Conservation (phyloP, 2,888 invertebrate species). For the Rhopalosiphum nymphaeae region DNA sequence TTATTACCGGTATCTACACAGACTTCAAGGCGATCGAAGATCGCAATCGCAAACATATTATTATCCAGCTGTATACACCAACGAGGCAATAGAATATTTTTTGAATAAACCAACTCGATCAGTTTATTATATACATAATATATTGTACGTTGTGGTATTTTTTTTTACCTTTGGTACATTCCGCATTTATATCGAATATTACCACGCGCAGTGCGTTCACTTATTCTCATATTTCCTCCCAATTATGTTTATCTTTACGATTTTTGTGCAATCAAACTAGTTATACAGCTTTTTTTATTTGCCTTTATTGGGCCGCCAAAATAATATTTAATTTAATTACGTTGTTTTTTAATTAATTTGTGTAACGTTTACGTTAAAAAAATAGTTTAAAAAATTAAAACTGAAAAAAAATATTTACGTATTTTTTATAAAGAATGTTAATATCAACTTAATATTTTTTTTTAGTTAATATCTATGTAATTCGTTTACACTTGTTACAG, state of each 20-base stretch:
- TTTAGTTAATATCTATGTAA: not conserved
- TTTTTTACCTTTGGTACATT: conserved; percentile 30
- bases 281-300: conserved; percentile 37
- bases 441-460: not conserved
- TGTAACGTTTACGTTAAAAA: not conserved
- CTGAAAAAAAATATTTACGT: not conserved
- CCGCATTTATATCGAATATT: conserved; percentile 16
- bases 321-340: not conserved
- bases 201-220: not conserved
- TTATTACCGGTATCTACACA: conserved; percentile 57
- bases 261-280: conserved; percentile 36
- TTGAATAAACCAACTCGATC: conserved; percentile 16
- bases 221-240: not conserved
- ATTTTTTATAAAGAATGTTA: not conserved
- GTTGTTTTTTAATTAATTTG: not conserved
- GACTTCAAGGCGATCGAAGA: conserved; percentile 61
- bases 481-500: not conserved
- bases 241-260: not conserved
- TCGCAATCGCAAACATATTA: conserved; percentile 55
- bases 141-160: not conserved
- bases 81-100: conserved; percentile 44
- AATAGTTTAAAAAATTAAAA: not conserved
- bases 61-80: conserved; percentile 29
- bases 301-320: not conserved
- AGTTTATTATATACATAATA: not conserved